Conservation (phyloP, 1,140 invertebrate genomes). For the Cyphomyrmex costatus region DNA sequence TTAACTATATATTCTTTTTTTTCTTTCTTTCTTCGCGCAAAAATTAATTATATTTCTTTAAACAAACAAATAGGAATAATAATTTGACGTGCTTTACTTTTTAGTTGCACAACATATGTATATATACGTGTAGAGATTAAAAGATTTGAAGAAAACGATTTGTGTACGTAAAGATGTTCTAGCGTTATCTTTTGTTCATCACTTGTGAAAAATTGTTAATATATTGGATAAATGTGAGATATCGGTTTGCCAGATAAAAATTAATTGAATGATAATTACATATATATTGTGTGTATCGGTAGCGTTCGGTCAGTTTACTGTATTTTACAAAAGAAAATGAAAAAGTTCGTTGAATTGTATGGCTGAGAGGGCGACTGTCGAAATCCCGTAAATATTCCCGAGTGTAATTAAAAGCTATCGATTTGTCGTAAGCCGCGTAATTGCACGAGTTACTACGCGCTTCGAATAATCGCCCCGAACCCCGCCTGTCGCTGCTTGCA, state of each 20-base stretch:
- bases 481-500: constrained; percentile 20
- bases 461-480: constrained; percentile 82
- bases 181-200: background rate
- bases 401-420: constrained; percentile 85
- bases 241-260: background rate
- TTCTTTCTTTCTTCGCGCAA: background rate
- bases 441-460: constrained; percentile 85
- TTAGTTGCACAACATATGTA: background rate
- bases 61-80: background rate
- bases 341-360: constrained; percentile 44
- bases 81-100: background rate
- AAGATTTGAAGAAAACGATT: background rate
- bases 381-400: constrained; percentile 80
- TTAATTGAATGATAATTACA: background rate
- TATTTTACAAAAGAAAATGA: constrained; percentile 10
- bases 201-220: background rate
- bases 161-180: background rate
- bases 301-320: background rate
- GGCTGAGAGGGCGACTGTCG: constrained; percentile 62
- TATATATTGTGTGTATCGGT: constrained; percentile 2
- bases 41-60: background rate
- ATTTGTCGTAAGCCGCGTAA: constrained; percentile 86
- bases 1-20: background rate
- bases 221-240: background rate
- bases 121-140: background rate